Base-by-base conservation (phyloP, 2,797 vertebrate species). In the Typhlichthys eigenmanni region DNA sequence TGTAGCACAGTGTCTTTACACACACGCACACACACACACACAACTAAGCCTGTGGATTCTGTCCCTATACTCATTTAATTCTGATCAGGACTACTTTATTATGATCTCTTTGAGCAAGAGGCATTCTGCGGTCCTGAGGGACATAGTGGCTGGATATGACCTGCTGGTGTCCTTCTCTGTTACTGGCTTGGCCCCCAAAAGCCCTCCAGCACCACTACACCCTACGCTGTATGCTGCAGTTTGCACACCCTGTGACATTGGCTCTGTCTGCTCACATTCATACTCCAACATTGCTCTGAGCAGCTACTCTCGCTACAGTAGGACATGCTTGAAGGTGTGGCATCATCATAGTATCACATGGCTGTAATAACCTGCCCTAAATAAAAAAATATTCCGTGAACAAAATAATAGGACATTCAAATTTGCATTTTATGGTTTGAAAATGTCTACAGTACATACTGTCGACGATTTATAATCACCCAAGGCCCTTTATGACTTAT, bases 101-200 rank as follows among this genome's bases (percentile, higher is more conserved):
- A 58, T 61, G 56, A 62, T 75, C 32, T 59, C 76, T 56, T 10
- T 64, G 32, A 74, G 53, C 64, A 76, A 82, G 48, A 45, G 76
- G 49, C 60, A 29, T 74, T 76, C 48, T 1, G 58, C 55, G 64
- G 66, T 79, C 75, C 77, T 72, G 24, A 69, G 81, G 80, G 77
- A 84, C 75, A 68, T 77, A 71, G 24, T 68, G 78, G 68, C 79
- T 81, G 61, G 49, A 43, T 56, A 73, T 80, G 84, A 84, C 85
- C 80, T 76, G 76, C 70, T 68, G 19, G 74, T 53, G 77, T 81
- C 85, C 81, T 83, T 87, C 85, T 71, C 70, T 68, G 57, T 66
- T 55, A 69, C 69, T 85, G 84, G 85, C 83, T 66, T 61, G 3
- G 17, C 14, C 71, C 75, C 83, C 77, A 68, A 74, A 55, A 63